A percentile compares a stretch with the other conserved stretches of the same genome.
Conservation (phyloP, 2,888 invertebrate genomes). For the Callosobruchus maculatus region DNA sequence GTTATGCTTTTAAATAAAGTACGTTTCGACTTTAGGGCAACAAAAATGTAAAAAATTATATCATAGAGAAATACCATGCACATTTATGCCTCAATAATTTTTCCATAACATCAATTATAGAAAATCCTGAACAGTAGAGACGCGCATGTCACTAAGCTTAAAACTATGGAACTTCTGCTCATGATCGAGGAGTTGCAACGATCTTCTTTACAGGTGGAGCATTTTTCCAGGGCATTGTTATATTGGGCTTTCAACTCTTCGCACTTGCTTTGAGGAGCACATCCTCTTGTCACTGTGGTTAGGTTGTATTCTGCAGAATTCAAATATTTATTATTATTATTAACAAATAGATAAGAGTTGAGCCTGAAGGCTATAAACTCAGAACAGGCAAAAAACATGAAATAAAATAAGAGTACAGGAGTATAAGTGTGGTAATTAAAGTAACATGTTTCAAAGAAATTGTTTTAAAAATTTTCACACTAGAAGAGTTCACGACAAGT, state of each 20-base stretch:
- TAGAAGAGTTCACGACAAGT: no score
- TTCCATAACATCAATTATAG: not conserved
- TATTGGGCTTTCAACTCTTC: not conserved
- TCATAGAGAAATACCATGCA: not conserved
- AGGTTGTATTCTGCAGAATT: not conserved
- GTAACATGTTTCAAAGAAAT: no score
- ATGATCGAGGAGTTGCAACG: not conserved
- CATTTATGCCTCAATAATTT: not conserved
- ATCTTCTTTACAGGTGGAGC: not conserved
- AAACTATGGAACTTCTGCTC: not conserved
- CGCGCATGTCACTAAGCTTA: not conserved
- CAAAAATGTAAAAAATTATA: no score
- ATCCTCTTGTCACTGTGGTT: not conserved
- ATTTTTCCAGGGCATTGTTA: not conserved
- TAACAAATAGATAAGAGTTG: no score
- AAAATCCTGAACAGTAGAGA: not conserved
- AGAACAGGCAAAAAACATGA: no score
- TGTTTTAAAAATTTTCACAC: no score
- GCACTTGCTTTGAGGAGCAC: not conserved
- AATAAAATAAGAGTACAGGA: no score
- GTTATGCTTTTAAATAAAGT: no score
- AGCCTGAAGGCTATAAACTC: no score
- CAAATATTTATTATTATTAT: no score
- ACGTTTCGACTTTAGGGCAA: no score
- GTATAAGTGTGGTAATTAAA: no score